These are phyloP conservation scores for Drosophila jambulina DNA, from an alignment of 1,140 invertebrate genomes.

Conservation along the genomic window DNA sequence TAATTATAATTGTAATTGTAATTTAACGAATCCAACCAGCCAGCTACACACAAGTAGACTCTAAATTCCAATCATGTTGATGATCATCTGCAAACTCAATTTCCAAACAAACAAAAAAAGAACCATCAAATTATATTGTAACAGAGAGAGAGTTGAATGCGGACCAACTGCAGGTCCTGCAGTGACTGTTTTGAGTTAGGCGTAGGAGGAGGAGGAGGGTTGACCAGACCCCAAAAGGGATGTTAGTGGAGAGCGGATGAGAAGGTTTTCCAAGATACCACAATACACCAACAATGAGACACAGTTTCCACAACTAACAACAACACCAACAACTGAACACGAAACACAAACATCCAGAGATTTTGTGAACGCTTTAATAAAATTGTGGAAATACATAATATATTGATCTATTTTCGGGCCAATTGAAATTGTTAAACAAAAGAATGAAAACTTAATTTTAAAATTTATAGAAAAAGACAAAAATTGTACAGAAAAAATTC, in stretches of 20 bases:
- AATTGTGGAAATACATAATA: slow-evolving; percentile 58
- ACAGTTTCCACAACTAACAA: slow-evolving; percentile 40
- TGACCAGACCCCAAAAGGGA: slow-evolving; percentile 51
- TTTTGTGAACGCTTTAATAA: slow-evolving; percentile 77
- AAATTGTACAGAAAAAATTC: slow-evolving; percentile 54
- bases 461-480: slow-evolving; percentile 47
- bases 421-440: slow-evolving; percentile 65
- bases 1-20: slow-evolving; percentile 59
- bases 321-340: slow-evolving; percentile 35
- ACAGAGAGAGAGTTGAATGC: slow-evolving; percentile 59
- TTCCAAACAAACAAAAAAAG: slow-evolving; percentile 32
- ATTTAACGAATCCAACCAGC: slow-evolving; percentile 17
- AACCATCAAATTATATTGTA: slow-evolving; percentile 42
- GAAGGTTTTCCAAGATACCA: slow-evolving; percentile 67
- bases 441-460: slow-evolving; percentile 68
- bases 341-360: slow-evolving; percentile 40
- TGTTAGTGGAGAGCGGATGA: slow-evolving; percentile 55
- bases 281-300: slow-evolving; percentile 46
- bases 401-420: slow-evolving; percentile 67
- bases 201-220: slow-evolving; percentile 26
- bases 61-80: slow-evolving; percentile 80
- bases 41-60: slow-evolving; percentile 50
- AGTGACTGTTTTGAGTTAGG: slow-evolving; percentile 75
- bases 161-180: slow-evolving; percentile 25
- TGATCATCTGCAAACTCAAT: slow-evolving; percentile 74